Evolutionary conservation across 2,888 invertebrate species (phyloP), one percentile per base, ranked within the genome.

Genomic region (Diploptera punctata): DNA sequence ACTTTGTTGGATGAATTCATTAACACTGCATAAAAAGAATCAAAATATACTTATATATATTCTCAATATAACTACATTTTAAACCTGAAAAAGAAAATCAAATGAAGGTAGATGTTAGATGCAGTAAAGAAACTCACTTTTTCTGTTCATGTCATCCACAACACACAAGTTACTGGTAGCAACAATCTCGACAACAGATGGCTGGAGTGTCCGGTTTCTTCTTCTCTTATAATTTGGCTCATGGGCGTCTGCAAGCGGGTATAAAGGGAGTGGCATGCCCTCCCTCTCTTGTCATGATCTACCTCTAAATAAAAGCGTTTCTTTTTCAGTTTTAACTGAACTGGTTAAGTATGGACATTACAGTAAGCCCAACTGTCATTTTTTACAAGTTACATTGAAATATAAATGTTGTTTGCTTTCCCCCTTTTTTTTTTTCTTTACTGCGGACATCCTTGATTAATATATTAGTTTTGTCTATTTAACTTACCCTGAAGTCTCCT

Each of bases 401-500:
- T 26, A 29, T 24, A 10, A 33, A 24, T 60, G 5, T n/a, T 33
- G 10, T 19, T 13, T 2, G 9, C 65, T 38, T 38, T 65, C 24
- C 44, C 44, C 38, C n/a, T 7, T 19, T 65, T 10, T 65, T 21
- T 38, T n/a, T n/a, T n/a, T n/a, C n/a, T 65, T 21, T 44, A 18
- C 65, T 44, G 65, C 38, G 65, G 44, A 65, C 44, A 26, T 65
- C 38, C 65, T 65, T 57, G 57, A 57, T 57, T 24, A 31, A 60
- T 10, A 29, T 31, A 26, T 1, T 24, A 52, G n/a, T 24, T 19
- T 33, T 16, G 9, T 57, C 9, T n/a, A 9, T 10, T n/a, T n/a
- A 7, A 67, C 38, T 67, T 67, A 75, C 75, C 75, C 69, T 73
- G 73, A 57, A 73, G 44, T n/a, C 71, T 62, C 16, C 73, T 68